These are phyloP conservation scores for Notothenia coriiceps DNA, from an alignment of 2,113 vertebrate genomes.

Conservation along the genomic window DNA sequence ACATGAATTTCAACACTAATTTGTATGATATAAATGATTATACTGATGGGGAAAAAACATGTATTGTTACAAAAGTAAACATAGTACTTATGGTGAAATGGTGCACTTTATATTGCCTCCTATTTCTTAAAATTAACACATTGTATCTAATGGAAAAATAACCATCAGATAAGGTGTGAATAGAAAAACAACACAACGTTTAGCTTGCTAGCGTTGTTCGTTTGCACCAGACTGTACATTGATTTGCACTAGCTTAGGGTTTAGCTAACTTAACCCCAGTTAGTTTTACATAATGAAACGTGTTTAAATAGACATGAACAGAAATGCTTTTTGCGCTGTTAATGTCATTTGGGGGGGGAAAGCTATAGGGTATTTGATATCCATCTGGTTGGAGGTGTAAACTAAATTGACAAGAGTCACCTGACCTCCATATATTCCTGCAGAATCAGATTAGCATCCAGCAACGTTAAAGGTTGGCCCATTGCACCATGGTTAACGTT, in stretches of 20 bases:
- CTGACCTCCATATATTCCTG: background rate
- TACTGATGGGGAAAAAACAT: background rate
- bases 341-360: background rate
- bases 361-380: background rate
- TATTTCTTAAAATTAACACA: background rate
- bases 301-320: background rate
- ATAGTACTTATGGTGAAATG: background rate
- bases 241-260: too few species aligned
- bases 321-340: background rate
- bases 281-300: background rate
- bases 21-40: background rate
- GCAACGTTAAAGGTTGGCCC: background rate
- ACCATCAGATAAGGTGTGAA: background rate
- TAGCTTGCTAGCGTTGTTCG: background rate
- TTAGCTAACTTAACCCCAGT: background rate
- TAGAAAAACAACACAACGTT: too few species aligned
- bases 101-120: background rate
- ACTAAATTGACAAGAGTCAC: background rate
- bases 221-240: background rate
- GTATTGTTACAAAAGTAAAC: background rate
- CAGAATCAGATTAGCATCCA: slow-evolving; percentile 8
- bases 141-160: background rate
- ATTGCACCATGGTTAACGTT: background rate
- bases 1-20: too few species aligned
- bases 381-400: accelerated